phyloP scores from a whole-genome alignment of 1,140 invertebrate genomes.

The Trichomalopsis sarcophagae region DNA sequence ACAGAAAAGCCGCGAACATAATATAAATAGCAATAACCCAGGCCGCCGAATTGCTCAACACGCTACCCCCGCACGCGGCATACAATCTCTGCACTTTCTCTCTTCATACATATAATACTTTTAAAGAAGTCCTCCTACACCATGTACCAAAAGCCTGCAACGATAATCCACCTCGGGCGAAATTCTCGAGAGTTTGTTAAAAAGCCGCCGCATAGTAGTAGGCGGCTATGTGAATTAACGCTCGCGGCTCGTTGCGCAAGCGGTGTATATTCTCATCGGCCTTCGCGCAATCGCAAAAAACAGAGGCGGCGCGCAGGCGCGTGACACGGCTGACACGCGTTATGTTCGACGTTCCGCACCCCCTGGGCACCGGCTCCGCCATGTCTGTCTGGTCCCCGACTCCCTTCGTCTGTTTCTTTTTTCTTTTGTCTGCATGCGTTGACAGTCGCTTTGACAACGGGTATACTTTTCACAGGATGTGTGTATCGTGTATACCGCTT shows the following conservation, averaged over 20 bases:
- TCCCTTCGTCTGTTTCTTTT: not conserved
- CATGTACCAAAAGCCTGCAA: not conserved
- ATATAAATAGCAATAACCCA: not conserved
- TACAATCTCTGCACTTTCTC: not conserved
- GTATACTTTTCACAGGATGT: not conserved
- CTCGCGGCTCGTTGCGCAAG: constrained; percentile 19
- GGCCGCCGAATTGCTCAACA: not conserved
- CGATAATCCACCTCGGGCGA: not conserved
- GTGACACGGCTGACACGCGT: not conserved
- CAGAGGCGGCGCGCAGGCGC: not conserved
- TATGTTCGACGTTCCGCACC: constrained; percentile 17
- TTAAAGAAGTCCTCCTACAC: not conserved
- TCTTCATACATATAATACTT: too few relatives aligned
- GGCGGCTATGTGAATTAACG: not conserved
- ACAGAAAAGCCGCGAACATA: too few relatives aligned
- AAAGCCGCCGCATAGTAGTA: not conserved
- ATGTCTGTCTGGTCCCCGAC: not conserved
- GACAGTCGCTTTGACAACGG: not conserved
- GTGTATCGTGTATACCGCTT: not conserved
- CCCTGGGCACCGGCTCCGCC: constrained; percentile 17
- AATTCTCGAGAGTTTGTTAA: not conserved
- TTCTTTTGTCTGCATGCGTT: not conserved
- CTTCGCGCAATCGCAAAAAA: constrained; percentile 7
- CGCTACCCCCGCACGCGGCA: not conserved
- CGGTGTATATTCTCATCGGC: not conserved